Conservation (phyloP, 2,113 vertebrate genomes). For the Macrotus californicus region DNA sequence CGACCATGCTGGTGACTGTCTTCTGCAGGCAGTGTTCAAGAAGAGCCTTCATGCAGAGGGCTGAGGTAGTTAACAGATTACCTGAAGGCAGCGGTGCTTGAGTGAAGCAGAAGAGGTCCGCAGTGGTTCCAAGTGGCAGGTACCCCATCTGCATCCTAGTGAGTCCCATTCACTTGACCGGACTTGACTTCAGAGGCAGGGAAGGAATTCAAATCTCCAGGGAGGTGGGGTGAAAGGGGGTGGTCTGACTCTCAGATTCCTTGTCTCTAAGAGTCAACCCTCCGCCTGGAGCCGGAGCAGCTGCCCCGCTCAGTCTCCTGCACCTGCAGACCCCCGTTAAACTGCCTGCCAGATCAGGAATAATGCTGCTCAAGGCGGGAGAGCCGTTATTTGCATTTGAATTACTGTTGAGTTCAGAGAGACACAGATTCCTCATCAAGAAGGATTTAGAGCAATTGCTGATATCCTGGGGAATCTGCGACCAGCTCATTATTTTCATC, state of each 20-base stretch:
- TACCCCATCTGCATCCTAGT: background rate
- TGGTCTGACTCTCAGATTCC: background rate
- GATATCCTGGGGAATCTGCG: slow-evolving; percentile 61
- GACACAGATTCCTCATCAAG: slow-evolving; percentile 54
- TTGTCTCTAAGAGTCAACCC: background rate
- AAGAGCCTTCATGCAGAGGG: background rate
- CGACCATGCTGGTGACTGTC: background rate
- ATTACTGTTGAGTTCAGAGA: slow-evolving; percentile 62
- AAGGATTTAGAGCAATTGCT: slow-evolving; percentile 48
- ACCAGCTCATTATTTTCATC: slow-evolving; percentile 63
- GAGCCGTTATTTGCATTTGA: slow-evolving; percentile 73
- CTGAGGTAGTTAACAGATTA: background rate
- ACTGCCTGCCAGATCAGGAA: slow-evolving; percentile 58
- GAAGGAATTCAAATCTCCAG: background rate
- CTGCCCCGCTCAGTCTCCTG: background rate
- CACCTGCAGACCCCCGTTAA: slow-evolving; percentile 65
- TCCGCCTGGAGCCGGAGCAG: background rate
- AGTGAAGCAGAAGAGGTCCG: background rate
- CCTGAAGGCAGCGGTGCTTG: background rate
- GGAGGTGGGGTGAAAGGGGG: too few relatives aligned
- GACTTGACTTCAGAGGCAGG: background rate
- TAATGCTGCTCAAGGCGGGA: slow-evolving; percentile 61
- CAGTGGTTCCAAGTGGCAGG: rapidly evolving
- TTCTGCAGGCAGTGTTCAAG: background rate
- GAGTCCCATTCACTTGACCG: background rate